Evolutionary conservation across 2,797 vertebrate species (phyloP).

Genomic region (Sebastes jordani): DNA sequence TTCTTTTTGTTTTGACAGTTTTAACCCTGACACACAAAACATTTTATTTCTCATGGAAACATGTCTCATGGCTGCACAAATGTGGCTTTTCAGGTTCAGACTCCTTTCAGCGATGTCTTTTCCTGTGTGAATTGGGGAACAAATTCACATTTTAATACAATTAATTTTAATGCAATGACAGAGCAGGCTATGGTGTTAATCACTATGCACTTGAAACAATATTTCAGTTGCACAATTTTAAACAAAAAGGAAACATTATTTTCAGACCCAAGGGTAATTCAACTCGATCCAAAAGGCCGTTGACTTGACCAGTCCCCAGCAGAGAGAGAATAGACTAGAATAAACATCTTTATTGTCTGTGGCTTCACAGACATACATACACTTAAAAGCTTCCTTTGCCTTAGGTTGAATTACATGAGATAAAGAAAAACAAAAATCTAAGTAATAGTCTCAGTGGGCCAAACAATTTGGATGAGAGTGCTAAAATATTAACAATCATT

Average conservation of each 20-base stretch:
- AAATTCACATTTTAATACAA: background rate
- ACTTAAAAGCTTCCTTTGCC: too few species aligned
- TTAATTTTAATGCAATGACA: background rate
- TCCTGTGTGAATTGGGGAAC: background rate
- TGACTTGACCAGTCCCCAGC: too few species aligned
- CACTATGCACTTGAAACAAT: background rate
- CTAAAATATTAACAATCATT: too few species aligned
- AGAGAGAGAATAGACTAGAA: background rate
- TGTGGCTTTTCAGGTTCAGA: background rate
- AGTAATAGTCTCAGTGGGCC: too few species aligned
- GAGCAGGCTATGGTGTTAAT: background rate
- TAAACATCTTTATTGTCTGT: too few species aligned
- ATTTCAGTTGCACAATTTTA: background rate
- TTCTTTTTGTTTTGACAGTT: conserved; percentile 1
- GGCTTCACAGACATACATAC: too few species aligned
- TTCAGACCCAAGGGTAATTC: background rate
- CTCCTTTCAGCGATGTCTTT: background rate
- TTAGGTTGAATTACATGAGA: too few species aligned
- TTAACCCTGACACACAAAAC: background rate
- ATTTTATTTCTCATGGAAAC: background rate
- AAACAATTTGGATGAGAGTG: too few species aligned
- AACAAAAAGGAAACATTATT: background rate
- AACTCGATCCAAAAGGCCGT: background rate
- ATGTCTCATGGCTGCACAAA: background rate
- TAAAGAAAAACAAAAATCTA: too few species aligned